Evolutionary conservation across 1,140 invertebrate species (phyloP).

Genomic region (Sitophilus oryzae): DNA sequence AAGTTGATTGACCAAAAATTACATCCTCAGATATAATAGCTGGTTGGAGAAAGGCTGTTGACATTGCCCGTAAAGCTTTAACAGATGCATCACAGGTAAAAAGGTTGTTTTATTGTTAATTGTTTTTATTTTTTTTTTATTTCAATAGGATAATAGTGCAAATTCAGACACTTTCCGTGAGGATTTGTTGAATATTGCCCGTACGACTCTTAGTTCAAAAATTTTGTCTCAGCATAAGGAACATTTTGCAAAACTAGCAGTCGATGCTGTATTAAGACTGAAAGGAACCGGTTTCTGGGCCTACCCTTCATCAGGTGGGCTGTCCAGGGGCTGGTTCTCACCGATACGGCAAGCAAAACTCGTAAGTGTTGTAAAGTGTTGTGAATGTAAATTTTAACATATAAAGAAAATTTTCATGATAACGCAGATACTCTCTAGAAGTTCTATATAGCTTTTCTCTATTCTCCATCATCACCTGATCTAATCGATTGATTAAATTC

Average conservation of each 20-base stretch:
- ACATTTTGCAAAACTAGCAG: conserved; percentile 90
- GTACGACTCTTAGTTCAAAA: conserved; percentile 97
- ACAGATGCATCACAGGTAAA: conserved; percentile 55
- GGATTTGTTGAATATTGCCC: conserved; percentile 94
- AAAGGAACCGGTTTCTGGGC: conserved; percentile 94
- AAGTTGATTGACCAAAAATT: conserved; percentile 89
- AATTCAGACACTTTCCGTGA: conserved; percentile 74
- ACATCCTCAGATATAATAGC: conserved; percentile 96
- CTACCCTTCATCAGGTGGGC: too few species aligned
- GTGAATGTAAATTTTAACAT: too few species aligned
- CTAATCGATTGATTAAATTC: too few species aligned
- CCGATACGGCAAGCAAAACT: too few species aligned
- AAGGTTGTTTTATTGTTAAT: neutral
- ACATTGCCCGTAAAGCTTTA: conserved; percentile 78
- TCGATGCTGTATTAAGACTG: conserved; percentile 89
- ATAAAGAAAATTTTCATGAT: too few species aligned
- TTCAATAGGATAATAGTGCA: conserved; percentile 74
- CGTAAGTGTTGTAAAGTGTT: too few species aligned
- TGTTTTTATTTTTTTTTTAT: too few species aligned
- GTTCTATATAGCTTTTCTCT: too few species aligned
- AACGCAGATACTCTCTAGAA: too few species aligned
- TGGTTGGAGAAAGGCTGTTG: conserved; percentile 86
- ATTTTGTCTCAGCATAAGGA: conserved; percentile 98
- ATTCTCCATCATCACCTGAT: too few species aligned
- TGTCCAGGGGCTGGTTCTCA: too few species aligned